phyloP scores from a whole-genome alignment of 2,888 invertebrate species.

The Caenorhabditis panamensis region DNA sequence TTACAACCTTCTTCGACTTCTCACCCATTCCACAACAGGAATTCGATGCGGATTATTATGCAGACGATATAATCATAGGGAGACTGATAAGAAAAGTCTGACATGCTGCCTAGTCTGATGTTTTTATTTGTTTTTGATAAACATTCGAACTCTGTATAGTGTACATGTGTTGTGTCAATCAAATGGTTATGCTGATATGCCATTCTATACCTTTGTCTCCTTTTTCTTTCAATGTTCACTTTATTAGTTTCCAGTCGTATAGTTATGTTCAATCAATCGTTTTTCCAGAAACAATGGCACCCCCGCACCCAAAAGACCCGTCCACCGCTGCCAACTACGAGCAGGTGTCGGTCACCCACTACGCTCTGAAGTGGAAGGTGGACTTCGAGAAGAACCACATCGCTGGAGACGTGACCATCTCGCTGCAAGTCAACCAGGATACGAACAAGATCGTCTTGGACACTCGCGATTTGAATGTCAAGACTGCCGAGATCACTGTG shows the following conservation, averaged over 20 bases:
- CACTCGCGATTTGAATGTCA: slow-evolving; percentile 68
- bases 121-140: slow-evolving; percentile 36
- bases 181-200: slow-evolving; percentile 5
- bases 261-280: background rate
- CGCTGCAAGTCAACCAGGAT: slow-evolving; percentile 55
- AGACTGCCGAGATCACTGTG: slow-evolving; percentile 46
- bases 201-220: slow-evolving; percentile 1
- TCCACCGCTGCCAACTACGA: slow-evolving; percentile 72
- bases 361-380: slow-evolving; percentile 75
- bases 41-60: slow-evolving; percentile 85
- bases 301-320: slow-evolving; percentile 64
- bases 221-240: background rate
- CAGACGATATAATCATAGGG: slow-evolving; percentile 84
- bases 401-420: slow-evolving; percentile 65
- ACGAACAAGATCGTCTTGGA: slow-evolving; percentile 72
- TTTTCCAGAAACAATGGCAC: slow-evolving; percentile 24
- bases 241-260: no score
- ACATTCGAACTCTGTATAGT: slow-evolving; percentile 9
- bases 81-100: slow-evolving; percentile 42
- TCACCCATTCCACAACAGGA: slow-evolving; percentile 84
- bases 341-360: slow-evolving; percentile 67
- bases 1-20: slow-evolving; percentile 82
- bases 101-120: background rate
- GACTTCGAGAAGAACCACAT: slow-evolving; percentile 70
- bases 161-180: slow-evolving; percentile 6